phyloP scores from a whole-genome alignment of 1,140 invertebrate genomes.

The Paralvinella palmiformis region DNA sequence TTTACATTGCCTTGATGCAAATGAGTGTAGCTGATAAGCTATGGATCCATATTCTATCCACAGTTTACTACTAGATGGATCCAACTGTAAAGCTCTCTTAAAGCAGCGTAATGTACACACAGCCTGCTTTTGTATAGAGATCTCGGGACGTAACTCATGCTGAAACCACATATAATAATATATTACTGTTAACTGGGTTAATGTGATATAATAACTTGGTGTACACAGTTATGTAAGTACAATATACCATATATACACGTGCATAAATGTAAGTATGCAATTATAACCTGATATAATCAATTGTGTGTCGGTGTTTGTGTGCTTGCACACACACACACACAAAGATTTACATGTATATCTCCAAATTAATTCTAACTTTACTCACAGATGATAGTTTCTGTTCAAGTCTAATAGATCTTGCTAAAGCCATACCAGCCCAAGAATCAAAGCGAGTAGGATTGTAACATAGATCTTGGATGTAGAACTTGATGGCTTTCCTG shows the following conservation, averaged over 20 bases:
- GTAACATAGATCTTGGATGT: constrained; percentile 72
- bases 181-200: too few species aligned
- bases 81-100: constrained; percentile 65
- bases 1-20: constrained; percentile 76
- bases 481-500: constrained; percentile 71
- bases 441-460: constrained; percentile 76
- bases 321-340: too few species aligned
- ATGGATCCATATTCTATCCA: constrained; percentile 86
- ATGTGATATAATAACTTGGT: too few species aligned
- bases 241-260: too few species aligned
- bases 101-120: constrained; percentile 68
- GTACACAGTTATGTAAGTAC: too few species aligned
- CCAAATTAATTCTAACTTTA: too few species aligned
- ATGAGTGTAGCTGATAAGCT: constrained; percentile 79
- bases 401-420: constrained; percentile 72
- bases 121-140: constrained; percentile 65
- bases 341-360: too few species aligned
- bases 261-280: too few species aligned
- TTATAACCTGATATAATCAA: too few species aligned
- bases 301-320: too few species aligned
- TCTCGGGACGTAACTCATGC: constrained; percentile 58
- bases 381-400: constrained; percentile 68
- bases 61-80: constrained; percentile 62
- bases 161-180: too few species aligned
- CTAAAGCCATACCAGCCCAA: constrained; percentile 83